phyloP scores from a whole-genome alignment of 2,888 invertebrate species.

The Parascotia fuliginaria region DNA sequence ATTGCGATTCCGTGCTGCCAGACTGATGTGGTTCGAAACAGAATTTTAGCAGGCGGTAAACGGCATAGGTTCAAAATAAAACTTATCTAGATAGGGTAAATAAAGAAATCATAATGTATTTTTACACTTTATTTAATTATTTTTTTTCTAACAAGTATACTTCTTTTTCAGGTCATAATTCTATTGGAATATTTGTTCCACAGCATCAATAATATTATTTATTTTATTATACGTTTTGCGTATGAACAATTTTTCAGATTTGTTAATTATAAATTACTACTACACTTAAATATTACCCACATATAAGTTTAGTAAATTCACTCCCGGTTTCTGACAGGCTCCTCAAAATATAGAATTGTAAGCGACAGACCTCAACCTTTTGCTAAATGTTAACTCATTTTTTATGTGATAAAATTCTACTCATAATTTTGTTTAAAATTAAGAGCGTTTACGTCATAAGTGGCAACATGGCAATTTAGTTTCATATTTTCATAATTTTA shows the following conservation, averaged over 20 bases:
- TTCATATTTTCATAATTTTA: no score
- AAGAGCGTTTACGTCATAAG: no score
- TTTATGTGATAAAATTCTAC: no score
- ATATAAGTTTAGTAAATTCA: no score
- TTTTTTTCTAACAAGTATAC: constrained; percentile 49
- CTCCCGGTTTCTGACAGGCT: no score
- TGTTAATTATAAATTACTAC: constrained; percentile 22
- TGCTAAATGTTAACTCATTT: no score
- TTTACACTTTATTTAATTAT: constrained; percentile 49
- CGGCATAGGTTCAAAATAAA: not conserved
- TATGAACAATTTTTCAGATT: constrained; percentile 16
- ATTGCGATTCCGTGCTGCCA: no score
- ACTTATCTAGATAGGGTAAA: constrained; percentile 13
- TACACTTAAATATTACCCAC: constrained; percentile 29
- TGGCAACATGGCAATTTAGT: no score
- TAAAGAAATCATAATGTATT: constrained; percentile 15
- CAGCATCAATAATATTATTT: constrained; percentile 39
- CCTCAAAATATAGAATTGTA: no score
- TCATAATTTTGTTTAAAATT: no score
- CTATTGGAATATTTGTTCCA: constrained; percentile 55
- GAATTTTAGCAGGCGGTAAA: not conserved
- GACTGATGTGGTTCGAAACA: no score
- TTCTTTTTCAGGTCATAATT: constrained; percentile 42
- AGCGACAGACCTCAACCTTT: no score
- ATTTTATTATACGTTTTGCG: constrained; percentile 24